Evolutionary conservation across 2,113 vertebrate species (phyloP).

Genomic region (Hirundichthys speculiger): DNA sequence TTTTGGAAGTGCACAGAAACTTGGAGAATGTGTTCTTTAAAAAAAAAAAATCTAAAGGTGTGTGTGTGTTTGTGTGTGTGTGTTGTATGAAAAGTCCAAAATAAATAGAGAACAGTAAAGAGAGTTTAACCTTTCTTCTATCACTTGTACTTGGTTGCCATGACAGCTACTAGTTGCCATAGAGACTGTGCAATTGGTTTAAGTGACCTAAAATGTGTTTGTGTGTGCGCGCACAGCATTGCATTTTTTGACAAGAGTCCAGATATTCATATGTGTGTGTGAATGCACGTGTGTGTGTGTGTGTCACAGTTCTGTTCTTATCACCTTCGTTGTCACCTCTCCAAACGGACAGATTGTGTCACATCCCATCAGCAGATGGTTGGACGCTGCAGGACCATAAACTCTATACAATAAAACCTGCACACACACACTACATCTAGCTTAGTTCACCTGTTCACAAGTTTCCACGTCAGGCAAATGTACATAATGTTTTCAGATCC

Average conservation of each 20-base stretch:
- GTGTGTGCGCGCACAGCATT: constrained; percentile 41
- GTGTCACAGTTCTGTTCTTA: constrained; percentile 50
- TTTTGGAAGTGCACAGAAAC: constrained; percentile 8
- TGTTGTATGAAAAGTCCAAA: constrained; percentile 27
- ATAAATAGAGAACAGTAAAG: constrained; percentile 66
- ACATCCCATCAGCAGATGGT: constrained; percentile 78
- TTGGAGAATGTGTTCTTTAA: constrained; percentile 9
- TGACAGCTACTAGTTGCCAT: constrained; percentile 82
- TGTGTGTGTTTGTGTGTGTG: constrained; percentile 17
- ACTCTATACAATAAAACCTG: constrained; percentile 28
- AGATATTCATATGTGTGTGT: constrained; percentile 28
- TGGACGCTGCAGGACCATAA: constrained; percentile 65
- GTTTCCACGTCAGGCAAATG: not conserved
- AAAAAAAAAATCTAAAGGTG: constrained; percentile 3
- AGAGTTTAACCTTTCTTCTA: constrained; percentile 72
- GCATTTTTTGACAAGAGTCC: constrained; percentile 47
- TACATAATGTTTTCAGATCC: not conserved
- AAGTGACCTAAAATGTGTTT: constrained; percentile 63
- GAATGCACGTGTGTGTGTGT: too few species aligned
- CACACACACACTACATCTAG: constrained; percentile 12
- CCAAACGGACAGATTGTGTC: constrained; percentile 81
- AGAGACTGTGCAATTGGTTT: constrained; percentile 75
- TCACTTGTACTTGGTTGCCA: constrained; percentile 76
- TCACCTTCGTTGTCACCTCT: constrained; percentile 76
- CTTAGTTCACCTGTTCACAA: not conserved